Base-by-base conservation (phyloP, 2,797 vertebrate species). In the Passerculus sandwichensis region DNA sequence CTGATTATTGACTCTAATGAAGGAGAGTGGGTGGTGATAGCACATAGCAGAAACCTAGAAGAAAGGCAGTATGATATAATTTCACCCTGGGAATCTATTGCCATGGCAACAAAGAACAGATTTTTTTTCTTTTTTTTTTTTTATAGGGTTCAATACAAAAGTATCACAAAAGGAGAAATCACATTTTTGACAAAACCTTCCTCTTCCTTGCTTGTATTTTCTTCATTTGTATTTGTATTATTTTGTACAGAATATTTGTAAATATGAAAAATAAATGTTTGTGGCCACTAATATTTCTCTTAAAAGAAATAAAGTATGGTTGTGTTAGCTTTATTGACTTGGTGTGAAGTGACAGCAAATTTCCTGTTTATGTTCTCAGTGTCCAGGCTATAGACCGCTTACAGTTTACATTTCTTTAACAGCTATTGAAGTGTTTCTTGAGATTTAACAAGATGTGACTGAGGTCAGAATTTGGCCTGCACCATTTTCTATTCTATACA, bases 51-150 rank as follows among this genome's bases (percentile, higher is more conserved):
- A 97, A 97, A 97, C 79, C 95, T 97, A 96, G 95, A 96, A 97
- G 96, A 96, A 97, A 97, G 94, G 93, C 97, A 96, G 92, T 85
- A 85, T 96, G 95, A 97, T 97, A 97, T 95, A 95, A 98, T 97
- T 97, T 97, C 96, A 96, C 96, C 94, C 86, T 93, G 97, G 86
- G 93, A 97, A 93, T 96, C 95, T 89, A 97, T 98, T 87, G 83
- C 98, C 97, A 98, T 98, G 97, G 97, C 95, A 98, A 98, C 97
- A 97, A 97, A 97, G 95, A 95, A 95, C n/a, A 96, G 70, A 74
- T 78, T 93, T 74, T 95, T 94, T 94, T 92, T 36, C 44, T 94
- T n/a, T 48, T 76, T 56, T 94, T 94, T 51, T 26, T 17, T 5
- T 89, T 94, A 93, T 67, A 91, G 36, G 16, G 12, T 93, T 95